Percentiles rank a stretch among this genome's conserved stretches.
phyloP scores from a whole-genome alignment of 2,888 invertebrate genomes.

The Dioctria rufipes region DNA sequence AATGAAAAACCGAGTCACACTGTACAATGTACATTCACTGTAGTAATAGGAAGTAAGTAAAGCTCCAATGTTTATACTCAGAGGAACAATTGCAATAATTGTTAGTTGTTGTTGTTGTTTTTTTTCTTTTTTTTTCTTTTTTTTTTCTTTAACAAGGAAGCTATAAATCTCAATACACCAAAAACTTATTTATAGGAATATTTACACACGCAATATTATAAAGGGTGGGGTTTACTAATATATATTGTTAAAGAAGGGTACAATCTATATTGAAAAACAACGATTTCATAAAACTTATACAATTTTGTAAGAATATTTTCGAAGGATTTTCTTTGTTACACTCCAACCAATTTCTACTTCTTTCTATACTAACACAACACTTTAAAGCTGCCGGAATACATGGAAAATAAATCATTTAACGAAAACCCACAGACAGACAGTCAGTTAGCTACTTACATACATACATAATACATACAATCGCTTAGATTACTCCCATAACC shows the following conservation, averaged over 20 bases:
- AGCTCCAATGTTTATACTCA: slow-evolving; percentile 13
- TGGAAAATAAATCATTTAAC: background rate
- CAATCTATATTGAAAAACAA: slow-evolving; percentile 46
- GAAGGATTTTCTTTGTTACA: slow-evolving; percentile 18
- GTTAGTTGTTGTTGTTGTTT: background rate
- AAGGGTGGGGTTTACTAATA: background rate
- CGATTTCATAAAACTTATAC: slow-evolving; percentile 50
- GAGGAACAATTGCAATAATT: slow-evolving; percentile 17
- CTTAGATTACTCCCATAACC: background rate
- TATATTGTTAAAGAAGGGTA: slow-evolving; percentile 40
- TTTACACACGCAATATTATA: slow-evolving; percentile 21
- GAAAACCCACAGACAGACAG: slow-evolving; percentile 4
- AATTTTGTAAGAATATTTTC: slow-evolving; percentile 50
- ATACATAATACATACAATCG: no score
- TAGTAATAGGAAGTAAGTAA: slow-evolving; percentile 20
- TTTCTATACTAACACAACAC: slow-evolving; percentile 16
- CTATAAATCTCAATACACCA: slow-evolving; percentile 37
- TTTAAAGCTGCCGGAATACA: background rate
- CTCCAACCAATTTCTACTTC: slow-evolving; percentile 33
- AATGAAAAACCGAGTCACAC: slow-evolving; percentile 30
- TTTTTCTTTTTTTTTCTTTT: background rate
- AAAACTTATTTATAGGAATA: slow-evolving; percentile 41
- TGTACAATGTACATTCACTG: slow-evolving; percentile 33
- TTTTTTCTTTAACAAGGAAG: slow-evolving; percentile 1
- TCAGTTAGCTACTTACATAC: background rate